A percentile compares a stretch with the other conserved stretches of the same genome.
Conservation (phyloP, 2,797 vertebrate species). For the Podarcis siculus region DNA sequence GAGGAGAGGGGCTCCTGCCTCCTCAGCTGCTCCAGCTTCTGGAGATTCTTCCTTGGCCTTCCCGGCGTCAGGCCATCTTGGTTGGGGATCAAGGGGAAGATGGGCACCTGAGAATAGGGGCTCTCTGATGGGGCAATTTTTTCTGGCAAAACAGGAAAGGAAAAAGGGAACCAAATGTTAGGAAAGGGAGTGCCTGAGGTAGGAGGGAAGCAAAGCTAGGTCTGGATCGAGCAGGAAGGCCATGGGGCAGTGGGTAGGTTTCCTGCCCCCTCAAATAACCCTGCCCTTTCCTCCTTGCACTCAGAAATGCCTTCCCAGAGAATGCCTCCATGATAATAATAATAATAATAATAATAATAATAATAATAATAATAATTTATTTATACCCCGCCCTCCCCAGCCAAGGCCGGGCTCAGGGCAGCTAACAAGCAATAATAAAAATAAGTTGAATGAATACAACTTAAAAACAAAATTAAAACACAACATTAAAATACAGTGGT, state of each 20-base stretch:
- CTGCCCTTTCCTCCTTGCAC: background rate
- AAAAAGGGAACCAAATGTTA: background rate
- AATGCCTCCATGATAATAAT: no score
- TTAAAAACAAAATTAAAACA: no score
- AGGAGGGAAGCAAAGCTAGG: background rate
- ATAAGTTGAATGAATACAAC: no score
- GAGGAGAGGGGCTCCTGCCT: conserved; percentile 53
- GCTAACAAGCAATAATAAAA: no score
- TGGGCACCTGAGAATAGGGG: conserved; percentile 64
- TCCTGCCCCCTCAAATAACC: background rate
- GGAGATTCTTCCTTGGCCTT: conserved; percentile 56
- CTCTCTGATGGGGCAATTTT: conserved; percentile 42
- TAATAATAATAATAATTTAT: no score
- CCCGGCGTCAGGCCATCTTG: conserved; percentile 28
- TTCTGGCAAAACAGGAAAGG: conserved; percentile 41
- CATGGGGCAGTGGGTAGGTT: background rate
- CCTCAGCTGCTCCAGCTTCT: conserved; percentile 55
- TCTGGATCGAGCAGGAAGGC: background rate
- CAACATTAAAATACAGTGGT: no score
- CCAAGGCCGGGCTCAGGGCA: no score
- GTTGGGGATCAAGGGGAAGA: conserved; percentile 63
- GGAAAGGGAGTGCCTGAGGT: background rate
- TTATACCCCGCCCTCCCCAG: no score
- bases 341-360: no score
- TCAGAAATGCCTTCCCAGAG: background rate